Base-by-base conservation (phyloP, 2,797 vertebrate species). In the Dryobates pubescens region DNA sequence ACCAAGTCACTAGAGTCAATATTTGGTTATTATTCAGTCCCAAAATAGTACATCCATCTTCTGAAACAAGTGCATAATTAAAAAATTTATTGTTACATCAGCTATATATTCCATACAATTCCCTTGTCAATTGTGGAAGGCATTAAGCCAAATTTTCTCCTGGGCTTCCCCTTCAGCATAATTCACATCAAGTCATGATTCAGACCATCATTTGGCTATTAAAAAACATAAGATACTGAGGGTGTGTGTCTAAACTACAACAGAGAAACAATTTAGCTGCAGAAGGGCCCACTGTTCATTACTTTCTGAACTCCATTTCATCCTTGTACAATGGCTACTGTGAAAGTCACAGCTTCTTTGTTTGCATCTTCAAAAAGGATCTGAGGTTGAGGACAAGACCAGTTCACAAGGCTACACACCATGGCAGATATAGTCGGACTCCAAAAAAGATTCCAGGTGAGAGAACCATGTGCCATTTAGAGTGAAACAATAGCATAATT, bases 1-100 rank as follows among this genome's bases (percentile, higher is more conserved):
- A 84, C 32, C 59, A 86, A 88, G 76, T 86, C 92, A 89, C 86
- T 87, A 67, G 87, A 95, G 64, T 68, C 72, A 93, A 87, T 81
- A 79, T 88, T 92, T 87, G 72, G 92, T 89, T 96, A 85, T 93
- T 95, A 92, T 89, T 93, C 79, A 81, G 70, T 85, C 89, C 79
- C 56, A 89, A 93, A 94, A 94, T 89, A 94, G 82, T 56, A 67
- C 67, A 81, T 38, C 82, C 92, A 93, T 95, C 92, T 94, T 89
- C 85, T 92, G 70, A 92, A 95, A 89, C 47, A 72, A 89, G 75
- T 34, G 53, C 73, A 63, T 78, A 87, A 95, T 95, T 95, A 85
- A 78, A 88, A 91, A 45, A 86, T 71, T 78, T 80, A 77, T 62
- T 95, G 84, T 92, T 95, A 89, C 47, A 72, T 94, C 89, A 92